These are phyloP conservation scores for Sinella curviseta DNA, from an alignment of 1,140 invertebrate species.

Conservation along the genomic window DNA sequence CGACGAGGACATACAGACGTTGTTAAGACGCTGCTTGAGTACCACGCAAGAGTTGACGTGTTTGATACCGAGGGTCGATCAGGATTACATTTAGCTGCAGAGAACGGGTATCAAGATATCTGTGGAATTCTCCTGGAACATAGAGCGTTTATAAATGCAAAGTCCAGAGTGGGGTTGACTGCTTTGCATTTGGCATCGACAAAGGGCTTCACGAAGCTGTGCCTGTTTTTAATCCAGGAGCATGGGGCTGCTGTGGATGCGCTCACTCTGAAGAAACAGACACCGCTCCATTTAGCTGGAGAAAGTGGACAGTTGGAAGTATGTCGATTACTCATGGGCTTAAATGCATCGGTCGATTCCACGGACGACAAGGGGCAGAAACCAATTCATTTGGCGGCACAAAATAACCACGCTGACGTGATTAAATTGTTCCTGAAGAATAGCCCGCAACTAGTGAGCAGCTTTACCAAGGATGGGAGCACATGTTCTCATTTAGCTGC, in stretches of 20 bases:
- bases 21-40: constrained; percentile 78
- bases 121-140: constrained; percentile 89
- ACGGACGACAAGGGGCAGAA: constrained; percentile 91
- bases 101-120: constrained; percentile 45
- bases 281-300: constrained; percentile 82
- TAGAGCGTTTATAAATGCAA: constrained; percentile 98
- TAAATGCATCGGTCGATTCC: constrained; percentile 96
- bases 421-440: constrained; percentile 94
- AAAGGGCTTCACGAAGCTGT: constrained; percentile 85
- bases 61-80: constrained; percentile 95
- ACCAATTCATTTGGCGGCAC: constrained; percentile 87
- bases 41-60: constrained; percentile 95
- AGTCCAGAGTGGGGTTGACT: constrained; percentile 77
- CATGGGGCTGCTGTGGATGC: constrained; percentile 93
- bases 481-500: constrained; percentile 98
- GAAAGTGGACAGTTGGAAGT: constrained; percentile 92
- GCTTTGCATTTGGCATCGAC: constrained; percentile 85
- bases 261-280: constrained; percentile 84
- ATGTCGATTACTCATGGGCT: constrained; percentile 82
- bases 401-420: constrained; percentile 97
- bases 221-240: constrained; percentile 81
- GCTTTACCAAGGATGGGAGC: constrained; percentile 90
- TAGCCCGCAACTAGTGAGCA: constrained; percentile 89
- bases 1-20: constrained; percentile 74
- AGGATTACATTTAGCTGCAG: constrained; percentile 75